phyloP scores from a whole-genome alignment of 2,888 invertebrate genomes.

The Polyommatus icarus region DNA sequence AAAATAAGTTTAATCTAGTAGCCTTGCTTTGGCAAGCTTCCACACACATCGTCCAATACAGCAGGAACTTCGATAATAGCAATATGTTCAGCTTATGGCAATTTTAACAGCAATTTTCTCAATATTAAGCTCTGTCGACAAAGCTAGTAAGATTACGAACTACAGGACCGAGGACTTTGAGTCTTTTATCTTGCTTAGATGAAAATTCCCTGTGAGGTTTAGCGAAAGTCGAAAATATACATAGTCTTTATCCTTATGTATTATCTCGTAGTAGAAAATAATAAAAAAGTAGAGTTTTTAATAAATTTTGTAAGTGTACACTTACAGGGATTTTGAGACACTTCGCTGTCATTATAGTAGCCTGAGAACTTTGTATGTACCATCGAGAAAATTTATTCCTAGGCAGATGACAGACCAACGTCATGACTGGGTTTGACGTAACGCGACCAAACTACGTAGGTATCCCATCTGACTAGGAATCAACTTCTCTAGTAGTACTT shows the following conservation, averaged over 20 bases:
- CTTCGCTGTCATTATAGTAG: no score
- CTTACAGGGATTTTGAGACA: no score
- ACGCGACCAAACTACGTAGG: no score
- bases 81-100: slow-evolving; percentile 28
- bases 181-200: neutral
- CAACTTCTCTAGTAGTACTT: no score
- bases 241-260: neutral
- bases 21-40: slow-evolving; percentile 41
- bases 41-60: slow-evolving; percentile 40
- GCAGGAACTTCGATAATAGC: slow-evolving; percentile 10
- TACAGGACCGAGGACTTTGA: neutral
- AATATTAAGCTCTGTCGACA: slow-evolving; percentile 14
- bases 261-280: neutral
- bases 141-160: slow-evolving; percentile 1
- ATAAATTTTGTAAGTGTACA: no score
- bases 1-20: slow-evolving; percentile 31
- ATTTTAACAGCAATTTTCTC: slow-evolving; percentile 14
- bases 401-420: no score
- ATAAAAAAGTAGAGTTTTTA: no score
- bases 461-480: no score
- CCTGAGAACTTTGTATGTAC: no score
- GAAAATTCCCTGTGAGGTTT: neutral
- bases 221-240: neutral
- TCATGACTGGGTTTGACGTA: no score
- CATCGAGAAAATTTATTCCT: no score